A percentile compares a stretch with the other conserved stretches of the same genome.
phyloP scores from a whole-genome alignment of 1,140 invertebrate genomes.

The Orius laevigatus region DNA sequence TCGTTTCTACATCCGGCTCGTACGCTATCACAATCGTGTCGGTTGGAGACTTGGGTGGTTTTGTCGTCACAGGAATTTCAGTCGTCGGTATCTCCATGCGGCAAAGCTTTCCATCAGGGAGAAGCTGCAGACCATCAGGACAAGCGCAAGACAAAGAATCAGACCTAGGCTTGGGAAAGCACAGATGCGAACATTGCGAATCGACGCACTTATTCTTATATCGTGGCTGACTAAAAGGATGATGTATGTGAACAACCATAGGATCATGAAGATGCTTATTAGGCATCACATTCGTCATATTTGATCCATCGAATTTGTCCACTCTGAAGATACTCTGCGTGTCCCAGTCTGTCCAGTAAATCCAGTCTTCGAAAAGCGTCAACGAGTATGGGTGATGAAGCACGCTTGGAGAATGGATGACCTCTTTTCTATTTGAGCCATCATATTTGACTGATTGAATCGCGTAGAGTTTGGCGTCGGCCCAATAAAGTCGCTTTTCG shows the following conservation, averaged over 20 bases:
- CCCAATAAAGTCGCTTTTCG: constrained; percentile 75
- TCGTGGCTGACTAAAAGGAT: constrained; percentile 10
- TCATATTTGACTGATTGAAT: constrained; percentile 76
- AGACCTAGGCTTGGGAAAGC: constrained; percentile 5
- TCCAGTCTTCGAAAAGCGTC: constrained; percentile 76
- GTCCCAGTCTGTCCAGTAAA: constrained; percentile 96
- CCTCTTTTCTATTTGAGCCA: constrained; percentile 54
- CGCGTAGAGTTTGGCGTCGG: constrained; percentile 81
- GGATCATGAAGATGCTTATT: background rate
- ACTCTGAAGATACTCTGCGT: constrained; percentile 11
- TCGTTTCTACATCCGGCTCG: background rate
- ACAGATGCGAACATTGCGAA: constrained; percentile 10
- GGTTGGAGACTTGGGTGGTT: background rate
- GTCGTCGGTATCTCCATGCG: background rate
- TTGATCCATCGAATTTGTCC: constrained; percentile 14
- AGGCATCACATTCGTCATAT: background rate
- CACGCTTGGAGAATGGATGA: constrained; percentile 53
- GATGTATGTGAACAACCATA: constrained; percentile 13
- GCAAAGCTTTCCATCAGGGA: background rate
- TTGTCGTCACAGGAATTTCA: background rate
- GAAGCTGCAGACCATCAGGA: constrained; percentile 4
- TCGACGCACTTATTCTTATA: constrained; percentile 6
- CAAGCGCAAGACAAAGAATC: constrained; percentile 9
- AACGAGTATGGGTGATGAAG: constrained; percentile 83
- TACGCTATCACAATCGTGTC: background rate